phyloP scores from a whole-genome alignment of 2,797 vertebrate species.

The Ciconia nigra region DNA sequence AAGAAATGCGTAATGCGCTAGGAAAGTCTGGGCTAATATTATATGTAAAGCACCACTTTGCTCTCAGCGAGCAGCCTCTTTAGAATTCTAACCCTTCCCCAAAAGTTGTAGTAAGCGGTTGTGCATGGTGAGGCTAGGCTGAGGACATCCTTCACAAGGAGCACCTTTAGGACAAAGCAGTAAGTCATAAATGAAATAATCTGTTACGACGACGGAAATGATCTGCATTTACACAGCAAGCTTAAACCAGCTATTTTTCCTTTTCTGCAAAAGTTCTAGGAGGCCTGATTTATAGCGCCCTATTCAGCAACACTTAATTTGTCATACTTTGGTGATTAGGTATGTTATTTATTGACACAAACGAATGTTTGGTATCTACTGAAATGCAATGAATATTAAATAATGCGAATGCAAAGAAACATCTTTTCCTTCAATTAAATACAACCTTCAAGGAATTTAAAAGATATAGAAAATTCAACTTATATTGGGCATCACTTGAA shows the following conservation, averaged over 20 bases:
- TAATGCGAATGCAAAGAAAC: conserved; percentile 34
- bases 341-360: conserved; percentile 52
- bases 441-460: conserved; percentile 24
- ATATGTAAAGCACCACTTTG: conserved; percentile 50
- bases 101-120: background rate
- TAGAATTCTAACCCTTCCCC: conserved; percentile 27
- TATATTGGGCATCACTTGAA: background rate
- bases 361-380: conserved; percentile 48
- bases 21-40: conserved; percentile 59
- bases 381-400: conserved; percentile 63
- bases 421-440: conserved; percentile 60
- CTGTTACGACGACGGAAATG: background rate
- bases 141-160: conserved; percentile 8
- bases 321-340: conserved; percentile 50
- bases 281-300: conserved; percentile 28
- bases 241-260: conserved; percentile 28
- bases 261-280: background rate
- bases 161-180: conserved; percentile 32
- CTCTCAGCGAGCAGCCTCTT: conserved; percentile 26
- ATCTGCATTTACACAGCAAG: conserved; percentile 30
- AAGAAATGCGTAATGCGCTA: conserved; percentile 32
- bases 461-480: conserved; percentile 3
- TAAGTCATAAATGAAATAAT: conserved; percentile 40
- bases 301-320: conserved; percentile 42
- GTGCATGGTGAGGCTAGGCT: background rate